Conservation (phyloP, 2,113 vertebrate genomes). For the Aythya baeri region DNA sequence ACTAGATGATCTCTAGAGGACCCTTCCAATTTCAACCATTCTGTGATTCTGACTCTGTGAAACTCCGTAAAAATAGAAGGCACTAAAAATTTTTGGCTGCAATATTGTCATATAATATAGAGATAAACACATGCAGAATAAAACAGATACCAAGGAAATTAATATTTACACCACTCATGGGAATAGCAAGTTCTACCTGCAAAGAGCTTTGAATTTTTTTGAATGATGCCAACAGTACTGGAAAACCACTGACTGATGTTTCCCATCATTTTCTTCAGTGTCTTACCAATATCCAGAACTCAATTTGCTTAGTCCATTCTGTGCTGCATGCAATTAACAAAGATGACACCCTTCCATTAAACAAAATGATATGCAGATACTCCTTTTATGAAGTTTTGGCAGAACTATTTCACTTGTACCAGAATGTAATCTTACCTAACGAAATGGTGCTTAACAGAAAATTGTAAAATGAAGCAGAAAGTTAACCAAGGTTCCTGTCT, state of each 20-base stretch:
- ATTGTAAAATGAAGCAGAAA: constrained; percentile 46
- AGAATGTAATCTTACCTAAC: background rate
- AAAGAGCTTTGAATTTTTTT: background rate
- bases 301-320: background rate
- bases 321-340: background rate
- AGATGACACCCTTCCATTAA: background rate
- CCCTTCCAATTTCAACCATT: too few species aligned
- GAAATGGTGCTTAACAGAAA: constrained; percentile 46
- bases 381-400: background rate
- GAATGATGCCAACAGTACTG: background rate
- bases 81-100: background rate
- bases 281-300: background rate
- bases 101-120: background rate
- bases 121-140: background rate
- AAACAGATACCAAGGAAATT: background rate
- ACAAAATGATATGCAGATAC: background rate
- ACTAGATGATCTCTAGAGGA: too few species aligned
- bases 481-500: constrained; percentile 33
- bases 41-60: background rate
- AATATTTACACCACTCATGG: background rate
- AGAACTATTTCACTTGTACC: background rate
- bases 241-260: background rate
- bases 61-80: background rate
- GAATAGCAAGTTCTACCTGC: background rate
- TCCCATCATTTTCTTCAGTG: background rate